Percentiles rank a stretch among this genome's conserved stretches.
Evolutionary conservation across 2,888 invertebrate species (phyloP).

Genomic region (Drosophila emarginata): DNA sequence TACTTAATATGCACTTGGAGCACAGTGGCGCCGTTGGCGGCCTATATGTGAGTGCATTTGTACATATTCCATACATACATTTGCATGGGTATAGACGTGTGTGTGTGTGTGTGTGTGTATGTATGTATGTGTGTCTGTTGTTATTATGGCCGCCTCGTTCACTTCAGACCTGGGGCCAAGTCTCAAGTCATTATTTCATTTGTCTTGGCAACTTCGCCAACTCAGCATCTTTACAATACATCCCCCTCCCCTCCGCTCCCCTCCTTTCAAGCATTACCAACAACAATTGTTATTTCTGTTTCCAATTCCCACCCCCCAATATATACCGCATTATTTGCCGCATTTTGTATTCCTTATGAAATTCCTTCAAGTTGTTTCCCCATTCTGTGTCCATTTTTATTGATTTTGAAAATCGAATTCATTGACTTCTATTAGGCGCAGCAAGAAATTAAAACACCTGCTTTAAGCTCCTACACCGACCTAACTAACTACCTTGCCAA

Average conservation of each 20-base stretch:
- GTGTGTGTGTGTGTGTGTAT: conserved; percentile 31
- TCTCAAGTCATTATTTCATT: conserved; percentile 8
- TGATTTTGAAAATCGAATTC: conserved; percentile 17
- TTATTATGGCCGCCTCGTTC: conserved; percentile 33
- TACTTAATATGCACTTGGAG: conserved; percentile 14
- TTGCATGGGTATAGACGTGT: background rate
- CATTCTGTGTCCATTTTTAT: conserved; percentile 19
- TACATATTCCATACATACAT: background rate
- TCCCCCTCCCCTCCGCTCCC: background rate
- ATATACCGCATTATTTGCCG: background rate
- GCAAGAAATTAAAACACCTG: conserved; percentile 21
- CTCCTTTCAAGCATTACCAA: too few species aligned
- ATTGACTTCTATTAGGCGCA: conserved; percentile 16
- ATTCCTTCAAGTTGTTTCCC: background rate
- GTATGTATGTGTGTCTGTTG: conserved; percentile 18
- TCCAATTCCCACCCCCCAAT: background rate
- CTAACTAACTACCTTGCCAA: background rate
- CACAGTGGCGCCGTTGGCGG: conserved; percentile 31
- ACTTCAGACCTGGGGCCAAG: conserved; percentile 33
- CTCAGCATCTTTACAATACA: conserved; percentile 19
- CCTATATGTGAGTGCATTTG: conserved; percentile 15
- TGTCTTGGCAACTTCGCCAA: conserved; percentile 30
- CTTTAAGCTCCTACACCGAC: background rate
- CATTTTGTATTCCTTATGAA: background rate
- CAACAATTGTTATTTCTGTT: too few species aligned